phyloP scores from a whole-genome alignment of 2,113 vertebrate genomes.

The Ifrita kowaldi region DNA sequence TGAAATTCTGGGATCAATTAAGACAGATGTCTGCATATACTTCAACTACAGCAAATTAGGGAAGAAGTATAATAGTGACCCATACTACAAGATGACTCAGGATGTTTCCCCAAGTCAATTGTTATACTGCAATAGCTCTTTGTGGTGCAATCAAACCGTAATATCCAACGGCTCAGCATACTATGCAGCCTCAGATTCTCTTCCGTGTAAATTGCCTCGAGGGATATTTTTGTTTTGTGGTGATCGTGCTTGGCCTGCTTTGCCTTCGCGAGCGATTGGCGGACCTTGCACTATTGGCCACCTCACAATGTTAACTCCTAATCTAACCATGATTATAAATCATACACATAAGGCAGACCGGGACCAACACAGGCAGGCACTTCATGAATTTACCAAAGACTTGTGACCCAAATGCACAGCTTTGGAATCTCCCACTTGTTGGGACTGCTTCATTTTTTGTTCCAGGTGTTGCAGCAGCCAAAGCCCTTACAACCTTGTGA shows the following conservation, averaged over 20 bases:
- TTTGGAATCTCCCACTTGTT: neutral
- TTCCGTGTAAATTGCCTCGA: rapidly evolving
- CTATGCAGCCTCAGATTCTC: neutral
- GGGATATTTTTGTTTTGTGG: neutral
- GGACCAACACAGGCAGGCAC: rapidly evolving
- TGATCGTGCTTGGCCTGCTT: neutral
- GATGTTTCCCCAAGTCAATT: neutral
- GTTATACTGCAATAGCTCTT: neutral
- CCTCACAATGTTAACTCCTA: neutral
- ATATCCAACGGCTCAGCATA: neutral
- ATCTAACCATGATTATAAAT: neutral
- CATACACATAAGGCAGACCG: too few relatives aligned
- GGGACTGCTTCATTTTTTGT: neutral
- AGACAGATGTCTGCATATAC: neutral
- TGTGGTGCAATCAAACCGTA: neutral
- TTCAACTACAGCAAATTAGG: neutral
- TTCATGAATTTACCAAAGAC: neutral
- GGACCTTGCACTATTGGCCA: neutral
- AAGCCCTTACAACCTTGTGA: neutral
- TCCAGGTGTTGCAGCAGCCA: neutral
- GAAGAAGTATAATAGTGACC: neutral
- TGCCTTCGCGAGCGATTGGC: rapidly evolving
- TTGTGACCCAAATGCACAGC: neutral
- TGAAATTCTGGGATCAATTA: neutral
- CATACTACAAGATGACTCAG: neutral